Base-by-base conservation (phyloP, 2,113 vertebrate species). In the Uria aalge region DNA sequence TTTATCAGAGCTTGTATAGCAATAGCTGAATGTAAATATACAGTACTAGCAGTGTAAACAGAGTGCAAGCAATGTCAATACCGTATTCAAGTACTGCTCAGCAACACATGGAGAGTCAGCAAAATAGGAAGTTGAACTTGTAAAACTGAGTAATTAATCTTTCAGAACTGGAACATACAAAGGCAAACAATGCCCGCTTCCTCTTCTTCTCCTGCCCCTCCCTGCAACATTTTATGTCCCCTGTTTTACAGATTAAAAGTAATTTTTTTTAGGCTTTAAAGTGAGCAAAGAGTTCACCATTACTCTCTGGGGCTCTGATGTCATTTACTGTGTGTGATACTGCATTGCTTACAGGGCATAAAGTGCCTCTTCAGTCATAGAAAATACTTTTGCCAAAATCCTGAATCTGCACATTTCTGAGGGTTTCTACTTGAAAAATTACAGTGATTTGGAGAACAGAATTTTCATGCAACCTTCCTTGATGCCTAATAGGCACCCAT, bases 91-190 rank as follows among this genome's bases (percentile, higher is more conserved):
- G 43, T 63, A 27, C 14, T 79, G 9, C 48, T 59, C 21, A 82
- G 14, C 60, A 81, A 56, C 47, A 38, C 40, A 38, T 8, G 24
- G 56, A 53, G 52, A 66, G 30, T 95, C 60, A 94, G 48, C 53
- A 81, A 81, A 94, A 94, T 29, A 73, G 16, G 40, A 90, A 94
- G 43, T 2, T 71, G 59, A 69, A 72, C 72, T 76, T 93, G 36
- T 41, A 93, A 93, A 96, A 76, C 8, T 43, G n/a, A 96, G 52
- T 32, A 89, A 71, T 95, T 84, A 86, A 85, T 92, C 22, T 69
- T 64, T 82, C 77, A 75, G 63, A 93, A 92, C 86, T 34, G 90
- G 76, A 97, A 81, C 9, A 75, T 68, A 41, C 29, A 92, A 63
- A 79, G 47, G 5, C 32, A 17, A 96, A 76, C 30, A 93, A 88